These are phyloP conservation scores for Euzophera pinguis DNA, from an alignment of 2,888 invertebrate species.

Conservation along the genomic window DNA sequence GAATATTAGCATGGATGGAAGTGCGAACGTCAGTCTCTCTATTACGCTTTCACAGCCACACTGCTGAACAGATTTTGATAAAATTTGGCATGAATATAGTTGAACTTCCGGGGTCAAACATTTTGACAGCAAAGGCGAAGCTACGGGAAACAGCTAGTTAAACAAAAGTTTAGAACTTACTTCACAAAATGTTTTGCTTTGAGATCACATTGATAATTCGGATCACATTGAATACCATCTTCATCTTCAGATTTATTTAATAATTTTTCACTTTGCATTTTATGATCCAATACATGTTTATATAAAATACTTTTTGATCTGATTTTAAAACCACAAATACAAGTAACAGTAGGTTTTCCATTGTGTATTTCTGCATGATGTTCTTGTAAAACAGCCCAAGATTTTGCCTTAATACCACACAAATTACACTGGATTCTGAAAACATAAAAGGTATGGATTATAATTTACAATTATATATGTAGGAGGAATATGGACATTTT, in stretches of 20 bases:
- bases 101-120: no score
- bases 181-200: constrained; percentile 20
- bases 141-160: background rate
- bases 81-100: no score
- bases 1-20: no score
- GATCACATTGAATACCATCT: background rate
- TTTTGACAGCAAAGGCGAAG: no score
- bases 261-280: constrained; percentile 48
- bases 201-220: background rate
- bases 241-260: constrained; percentile 15
- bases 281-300: constrained; percentile 65
- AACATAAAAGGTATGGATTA: background rate
- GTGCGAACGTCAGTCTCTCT: no score
- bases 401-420: constrained; percentile 7
- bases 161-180: constrained; percentile 17
- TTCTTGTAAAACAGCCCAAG: constrained; percentile 1
- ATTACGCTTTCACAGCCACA: no score
- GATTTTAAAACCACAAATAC: constrained; percentile 35
- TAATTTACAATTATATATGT: no score
- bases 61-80: no score
- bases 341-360: background rate
- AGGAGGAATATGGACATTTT: no score
- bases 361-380: constrained; percentile 5
- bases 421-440: constrained; percentile 8
- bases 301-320: constrained; percentile 64